These are phyloP conservation scores for Leptodactylus fallax DNA, from an alignment of 2,797 vertebrate species.

Conservation along the genomic window DNA sequence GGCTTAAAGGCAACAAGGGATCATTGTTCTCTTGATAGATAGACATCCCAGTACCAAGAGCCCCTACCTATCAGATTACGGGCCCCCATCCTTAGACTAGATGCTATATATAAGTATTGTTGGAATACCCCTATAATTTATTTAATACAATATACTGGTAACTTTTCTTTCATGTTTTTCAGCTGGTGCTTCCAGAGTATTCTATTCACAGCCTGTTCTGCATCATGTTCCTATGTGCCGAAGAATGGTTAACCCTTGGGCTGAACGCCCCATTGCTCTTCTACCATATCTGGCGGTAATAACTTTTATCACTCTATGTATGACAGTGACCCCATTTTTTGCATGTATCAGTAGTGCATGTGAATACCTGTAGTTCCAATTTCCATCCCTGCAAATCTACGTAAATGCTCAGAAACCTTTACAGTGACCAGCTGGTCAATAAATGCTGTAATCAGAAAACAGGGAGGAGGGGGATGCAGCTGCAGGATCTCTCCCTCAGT, in stretches of 20 bases:
- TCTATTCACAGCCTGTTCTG: conserved; percentile 98
- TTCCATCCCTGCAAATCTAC: not conserved
- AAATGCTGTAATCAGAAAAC: not conserved
- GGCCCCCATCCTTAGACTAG: too few species aligned
- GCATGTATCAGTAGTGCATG: too few species aligned
- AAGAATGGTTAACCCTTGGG: conserved; percentile 96
- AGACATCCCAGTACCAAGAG: too few species aligned
- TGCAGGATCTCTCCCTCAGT: not conserved
- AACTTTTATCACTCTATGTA: not conserved
- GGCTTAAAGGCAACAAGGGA: too few species aligned
- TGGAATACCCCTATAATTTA: not conserved
- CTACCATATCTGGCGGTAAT: conserved; percentile 98
- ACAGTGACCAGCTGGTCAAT: not conserved
- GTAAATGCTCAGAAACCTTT: not conserved
- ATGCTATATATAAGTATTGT: too few species aligned
- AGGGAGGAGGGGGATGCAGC: not conserved
- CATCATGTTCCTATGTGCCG: conserved; percentile 97
- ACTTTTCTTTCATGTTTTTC: conserved; percentile 39
- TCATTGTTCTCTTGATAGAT: too few species aligned
- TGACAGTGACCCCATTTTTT: too few species aligned
- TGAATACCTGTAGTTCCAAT: not conserved
- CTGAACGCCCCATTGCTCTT: conserved; percentile 94
- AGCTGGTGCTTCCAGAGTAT: conserved; percentile 96
- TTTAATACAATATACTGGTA: too few species aligned
- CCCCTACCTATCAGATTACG: too few species aligned